Conservation (phyloP, 1,140 invertebrate species). For the Dolichoris vasculosae region DNA sequence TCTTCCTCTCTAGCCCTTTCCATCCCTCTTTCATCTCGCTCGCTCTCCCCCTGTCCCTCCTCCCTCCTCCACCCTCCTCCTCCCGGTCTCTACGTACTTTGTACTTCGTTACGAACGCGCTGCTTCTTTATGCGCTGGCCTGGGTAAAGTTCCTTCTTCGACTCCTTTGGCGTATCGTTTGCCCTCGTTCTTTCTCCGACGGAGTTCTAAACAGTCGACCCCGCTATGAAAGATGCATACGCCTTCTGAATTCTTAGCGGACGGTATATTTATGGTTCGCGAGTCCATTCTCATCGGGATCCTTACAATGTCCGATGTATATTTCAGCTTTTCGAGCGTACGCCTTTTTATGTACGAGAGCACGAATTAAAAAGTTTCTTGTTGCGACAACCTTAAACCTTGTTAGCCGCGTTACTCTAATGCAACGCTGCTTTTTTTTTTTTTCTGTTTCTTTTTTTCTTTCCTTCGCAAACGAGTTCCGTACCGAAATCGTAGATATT, state of each 20-base stretch:
- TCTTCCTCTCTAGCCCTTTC: not conserved
- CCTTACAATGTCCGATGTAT: not conserved
- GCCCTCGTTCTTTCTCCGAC: not conserved
- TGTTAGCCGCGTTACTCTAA: not conserved
- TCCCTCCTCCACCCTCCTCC: not conserved
- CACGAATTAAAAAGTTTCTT: not conserved
- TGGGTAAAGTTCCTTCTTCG: not conserved
- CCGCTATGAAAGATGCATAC: not conserved
- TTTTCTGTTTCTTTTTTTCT: not conserved
- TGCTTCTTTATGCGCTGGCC: not conserved
- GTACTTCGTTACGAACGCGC: not conserved
- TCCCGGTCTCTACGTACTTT: not conserved
- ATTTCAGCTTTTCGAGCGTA: not conserved
- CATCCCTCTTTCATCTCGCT: not conserved
- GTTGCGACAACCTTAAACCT: not conserved
- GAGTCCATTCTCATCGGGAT: not conserved
- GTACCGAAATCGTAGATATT: not conserved
- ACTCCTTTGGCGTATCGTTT: not conserved
- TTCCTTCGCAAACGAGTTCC: not conserved
- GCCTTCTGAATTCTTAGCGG: not conserved
- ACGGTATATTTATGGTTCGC: not conserved
- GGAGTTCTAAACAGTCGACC: not conserved
- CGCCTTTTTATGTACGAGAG: not conserved
- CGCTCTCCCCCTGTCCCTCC: not conserved
- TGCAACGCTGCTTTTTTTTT: not conserved